Base-by-base conservation (phyloP, 2,888 invertebrate species). In the Octonoba sinensis region DNA sequence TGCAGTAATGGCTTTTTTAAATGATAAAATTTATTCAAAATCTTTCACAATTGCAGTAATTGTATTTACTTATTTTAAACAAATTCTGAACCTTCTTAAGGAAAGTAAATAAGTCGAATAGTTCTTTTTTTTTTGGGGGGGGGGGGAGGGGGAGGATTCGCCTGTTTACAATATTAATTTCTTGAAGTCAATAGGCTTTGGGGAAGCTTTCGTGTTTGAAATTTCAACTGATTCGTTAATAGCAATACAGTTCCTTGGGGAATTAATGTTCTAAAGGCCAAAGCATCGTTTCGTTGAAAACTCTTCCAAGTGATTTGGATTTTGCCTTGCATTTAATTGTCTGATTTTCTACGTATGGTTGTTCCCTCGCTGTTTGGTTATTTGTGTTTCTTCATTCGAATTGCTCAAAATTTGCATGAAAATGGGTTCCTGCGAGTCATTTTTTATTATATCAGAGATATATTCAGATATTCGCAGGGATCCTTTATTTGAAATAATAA, bases 231-330 rank as follows among this genome's bases (percentile, higher is more conserved):
- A 24, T 20, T 27, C 24, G n/a, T 70, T 70, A 44, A 57, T 57
- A 16, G 59, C 12, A 22, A 24, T 46, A 8, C 44, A 15, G n/a
- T 36, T 16, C 27, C 24, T 70, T 22, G 59, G 59, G 70, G 22
- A 70, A 70, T 70, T 56, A 70, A 70, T 70, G 59, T 59, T 57
- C 70, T 59, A 59, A 59, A 59, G 59, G 59, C 16, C 36, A 36
- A 36, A 6, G 47, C 57, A 36, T 20, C n/a, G 54, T 18, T 24
- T 22, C 46, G 49, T 66, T 66, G 24, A 18, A 66, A 49, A 49
- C 24, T 24, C n/a, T 47, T 49, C 51, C 49, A 47, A 4, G 16
- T 22, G 66, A 49, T 3, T 36, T 36, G 66, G n/a, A n/a, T 16
- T 49, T 66, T 51, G 20, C 24, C 20, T 49, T 27, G 49, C 47